phyloP scores from a whole-genome alignment of 2,113 vertebrate species.

The Pipra filicauda region DNA sequence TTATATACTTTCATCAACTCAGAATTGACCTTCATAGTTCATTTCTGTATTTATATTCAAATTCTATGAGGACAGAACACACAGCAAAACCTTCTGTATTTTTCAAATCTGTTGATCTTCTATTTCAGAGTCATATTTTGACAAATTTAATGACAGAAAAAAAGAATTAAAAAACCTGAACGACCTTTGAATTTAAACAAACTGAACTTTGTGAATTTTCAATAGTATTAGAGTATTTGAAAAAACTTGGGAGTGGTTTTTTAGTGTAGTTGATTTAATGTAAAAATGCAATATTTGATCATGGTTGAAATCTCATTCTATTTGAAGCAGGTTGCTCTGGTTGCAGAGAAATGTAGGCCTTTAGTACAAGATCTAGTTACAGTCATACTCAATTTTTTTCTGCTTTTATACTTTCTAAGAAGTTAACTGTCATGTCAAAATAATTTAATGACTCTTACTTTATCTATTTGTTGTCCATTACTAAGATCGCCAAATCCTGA shows the following conservation, averaged over 20 bases:
- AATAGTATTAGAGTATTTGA: background rate
- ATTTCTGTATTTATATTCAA: background rate
- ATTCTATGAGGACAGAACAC: background rate
- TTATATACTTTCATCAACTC: background rate
- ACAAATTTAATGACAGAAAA: background rate
- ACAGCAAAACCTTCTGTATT: background rate
- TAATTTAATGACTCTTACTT: background rate
- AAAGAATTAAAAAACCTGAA: background rate
- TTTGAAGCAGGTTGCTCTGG: background rate
- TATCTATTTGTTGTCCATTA: background rate
- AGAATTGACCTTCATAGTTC: background rate
- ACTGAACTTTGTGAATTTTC: background rate
- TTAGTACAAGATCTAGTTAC: background rate
- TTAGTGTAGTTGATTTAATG: background rate
- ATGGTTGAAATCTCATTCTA: background rate
- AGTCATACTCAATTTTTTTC: background rate
- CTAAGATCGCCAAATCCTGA: background rate
- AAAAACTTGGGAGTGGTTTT: background rate
- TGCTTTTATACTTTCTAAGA: background rate
- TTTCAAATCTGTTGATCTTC: background rate
- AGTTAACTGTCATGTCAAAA: background rate
- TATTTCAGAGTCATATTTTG: background rate
- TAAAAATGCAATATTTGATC: background rate
- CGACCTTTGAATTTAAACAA: background rate
- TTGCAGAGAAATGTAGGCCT: background rate